Conservation (phyloP, 1,140 invertebrate genomes). For the Drosophila suzukii region DNA sequence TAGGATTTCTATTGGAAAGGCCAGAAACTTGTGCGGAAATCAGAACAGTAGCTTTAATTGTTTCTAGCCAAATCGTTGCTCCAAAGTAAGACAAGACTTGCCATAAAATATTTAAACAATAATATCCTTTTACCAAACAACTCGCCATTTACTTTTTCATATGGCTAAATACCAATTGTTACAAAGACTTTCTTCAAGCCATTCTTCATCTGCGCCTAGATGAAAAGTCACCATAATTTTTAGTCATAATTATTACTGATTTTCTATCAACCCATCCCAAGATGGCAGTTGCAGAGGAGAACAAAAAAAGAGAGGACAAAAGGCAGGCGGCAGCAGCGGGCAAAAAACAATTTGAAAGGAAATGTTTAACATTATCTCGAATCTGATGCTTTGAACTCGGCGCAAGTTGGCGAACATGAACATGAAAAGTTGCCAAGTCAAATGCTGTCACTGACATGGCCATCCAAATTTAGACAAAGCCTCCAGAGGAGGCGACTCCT, state of each 20-base stretch:
- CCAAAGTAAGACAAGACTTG: not conserved
- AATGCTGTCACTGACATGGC: slow-evolving; percentile 79
- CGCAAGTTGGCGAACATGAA: slow-evolving; percentile 68
- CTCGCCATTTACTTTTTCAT: not conserved
- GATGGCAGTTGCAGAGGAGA: slow-evolving; percentile 32
- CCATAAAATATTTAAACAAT: not conserved
- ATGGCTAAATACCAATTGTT: not conserved
- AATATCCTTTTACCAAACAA: slow-evolving; percentile 5
- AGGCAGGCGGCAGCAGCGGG: slow-evolving; percentile 23
- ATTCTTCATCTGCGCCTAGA: slow-evolving; percentile 23
- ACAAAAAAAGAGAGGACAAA: slow-evolving; percentile 2
- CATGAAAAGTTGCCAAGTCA: slow-evolving; percentile 73
- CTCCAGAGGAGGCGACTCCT: slow-evolving; percentile 64
- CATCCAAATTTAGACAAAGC: slow-evolving; percentile 81
- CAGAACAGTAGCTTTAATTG: too few relatives aligned
- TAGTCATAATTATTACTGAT: slow-evolving; percentile 51
- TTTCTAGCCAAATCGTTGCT: not conserved
- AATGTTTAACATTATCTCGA: slow-evolving; percentile 76
- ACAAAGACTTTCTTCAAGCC: slow-evolving; percentile 17
- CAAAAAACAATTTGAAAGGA: slow-evolving; percentile 74
- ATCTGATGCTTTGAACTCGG: slow-evolving; percentile 79
- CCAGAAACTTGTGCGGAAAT: not conserved
- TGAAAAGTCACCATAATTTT: slow-evolving; percentile 44
- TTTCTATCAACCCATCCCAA: slow-evolving; percentile 50
- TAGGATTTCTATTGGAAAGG: not conserved